phyloP scores from a whole-genome alignment of 2,888 invertebrate genomes.

The Timema cristinae region DNA sequence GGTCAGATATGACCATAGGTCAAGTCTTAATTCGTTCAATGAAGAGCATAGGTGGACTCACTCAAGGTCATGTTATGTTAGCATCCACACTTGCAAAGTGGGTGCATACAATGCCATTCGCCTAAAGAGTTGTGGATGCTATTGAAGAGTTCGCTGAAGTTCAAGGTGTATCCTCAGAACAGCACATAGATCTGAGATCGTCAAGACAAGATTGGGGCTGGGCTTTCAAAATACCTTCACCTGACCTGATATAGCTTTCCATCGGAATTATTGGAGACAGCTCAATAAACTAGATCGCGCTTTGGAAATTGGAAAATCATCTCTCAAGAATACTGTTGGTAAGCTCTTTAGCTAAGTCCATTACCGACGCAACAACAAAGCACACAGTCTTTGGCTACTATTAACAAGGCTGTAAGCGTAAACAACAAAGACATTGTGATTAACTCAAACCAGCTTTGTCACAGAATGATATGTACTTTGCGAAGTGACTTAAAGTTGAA shows the following conservation, averaged over 20 bases:
- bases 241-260: neutral
- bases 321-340: constrained; percentile 4
- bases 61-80: neutral
- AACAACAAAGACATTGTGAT: constrained; percentile 13
- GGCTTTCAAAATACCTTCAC: neutral
- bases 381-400: constrained; percentile 3
- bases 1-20: constrained; percentile 9
- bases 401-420: neutral
- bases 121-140: constrained; percentile 8
- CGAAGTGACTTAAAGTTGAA: neutral
- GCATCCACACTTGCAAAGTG: constrained; percentile 11
- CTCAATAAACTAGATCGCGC: neutral
- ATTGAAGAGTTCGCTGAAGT: constrained; percentile 6
- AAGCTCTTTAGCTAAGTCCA: neutral
- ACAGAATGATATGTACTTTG: constrained; percentile 1
- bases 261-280: constrained; percentile 6
- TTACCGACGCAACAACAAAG: neutral
- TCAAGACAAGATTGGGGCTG: neutral
- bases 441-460: constrained; percentile 1
- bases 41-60: neutral
- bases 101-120: neutral
- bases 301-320: neutral
- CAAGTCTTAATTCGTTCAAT: constrained; percentile 5
- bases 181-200: constrained; percentile 12
- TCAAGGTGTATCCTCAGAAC: neutral